A percentile compares a stretch with the other conserved stretches of the same genome.
Conservation (phyloP, 2,888 invertebrate species). For the Lordiphosa andalusiaca region DNA sequence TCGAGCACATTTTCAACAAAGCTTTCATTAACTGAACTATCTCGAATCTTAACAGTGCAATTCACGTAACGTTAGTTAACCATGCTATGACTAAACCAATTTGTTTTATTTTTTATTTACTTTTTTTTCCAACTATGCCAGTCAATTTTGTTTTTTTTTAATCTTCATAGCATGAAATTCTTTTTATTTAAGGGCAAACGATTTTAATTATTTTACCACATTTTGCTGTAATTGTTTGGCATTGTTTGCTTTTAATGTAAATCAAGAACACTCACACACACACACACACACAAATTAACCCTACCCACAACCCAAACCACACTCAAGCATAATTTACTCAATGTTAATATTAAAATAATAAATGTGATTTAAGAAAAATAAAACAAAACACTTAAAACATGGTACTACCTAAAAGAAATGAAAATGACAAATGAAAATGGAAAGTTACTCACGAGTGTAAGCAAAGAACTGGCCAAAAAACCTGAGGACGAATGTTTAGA, state of each 20-base stretch:
- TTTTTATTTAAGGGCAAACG: slow-evolving; percentile 60
- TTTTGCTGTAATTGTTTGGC: slow-evolving; percentile 56
- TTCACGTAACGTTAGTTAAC: too few species aligned
- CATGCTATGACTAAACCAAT: slow-evolving; percentile 29
- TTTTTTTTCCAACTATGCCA: slow-evolving; percentile 32
- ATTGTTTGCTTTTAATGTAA: slow-evolving; percentile 56
- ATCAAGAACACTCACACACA: slow-evolving; percentile 22
- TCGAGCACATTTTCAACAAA: too few species aligned
- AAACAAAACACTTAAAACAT: slow-evolving; percentile 37
- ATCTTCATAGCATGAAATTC: slow-evolving; percentile 53
- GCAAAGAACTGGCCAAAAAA: slow-evolving; percentile 33
- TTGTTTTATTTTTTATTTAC: slow-evolving; percentile 23
- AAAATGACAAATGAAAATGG: slow-evolving; percentile 12
- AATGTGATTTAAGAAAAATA: slow-evolving; percentile 69
- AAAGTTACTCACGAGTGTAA: slow-evolving; percentile 27
- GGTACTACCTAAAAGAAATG: slow-evolving; percentile 47
- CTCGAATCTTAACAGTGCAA: too few species aligned
- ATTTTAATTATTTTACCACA: slow-evolving; percentile 60
- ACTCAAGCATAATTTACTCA: slow-evolving; percentile 70
- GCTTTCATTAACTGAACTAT: too few species aligned
- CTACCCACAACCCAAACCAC: slow-evolving; percentile 33
- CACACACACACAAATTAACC: slow-evolving; percentile 33
- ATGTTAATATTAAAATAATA: slow-evolving; percentile 69
- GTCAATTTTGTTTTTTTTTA: slow-evolving; percentile 20
- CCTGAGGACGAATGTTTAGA: slow-evolving; percentile 29